Conservation (phyloP, 2,113 vertebrate genomes). For the Corythaeola cristata region DNA sequence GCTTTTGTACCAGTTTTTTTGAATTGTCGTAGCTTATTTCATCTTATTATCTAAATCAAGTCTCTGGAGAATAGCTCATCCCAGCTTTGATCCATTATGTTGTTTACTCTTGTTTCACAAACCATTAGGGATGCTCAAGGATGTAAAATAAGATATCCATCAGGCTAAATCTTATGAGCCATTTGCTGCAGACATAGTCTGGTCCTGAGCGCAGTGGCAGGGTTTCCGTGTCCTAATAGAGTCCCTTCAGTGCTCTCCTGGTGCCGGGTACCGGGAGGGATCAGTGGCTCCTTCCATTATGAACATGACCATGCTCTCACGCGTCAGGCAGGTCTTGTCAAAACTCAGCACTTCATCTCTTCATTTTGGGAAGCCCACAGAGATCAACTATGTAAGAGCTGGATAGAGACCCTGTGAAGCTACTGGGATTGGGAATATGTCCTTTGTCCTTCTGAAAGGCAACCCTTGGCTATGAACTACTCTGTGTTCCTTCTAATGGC, state of each 20-base stretch:
- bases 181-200: neutral
- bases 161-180: neutral
- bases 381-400: fast-evolving
- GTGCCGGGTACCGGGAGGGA: neutral
- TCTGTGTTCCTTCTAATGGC: neutral
- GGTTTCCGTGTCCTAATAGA: neutral
- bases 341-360: neutral
- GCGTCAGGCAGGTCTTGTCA: neutral
- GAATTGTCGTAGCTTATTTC: neutral
- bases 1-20: neutral
- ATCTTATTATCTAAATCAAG: neutral
- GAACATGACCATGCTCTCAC: fast-evolving
- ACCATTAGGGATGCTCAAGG: neutral
- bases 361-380: neutral
- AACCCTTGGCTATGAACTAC: neutral
- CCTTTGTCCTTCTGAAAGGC: neutral
- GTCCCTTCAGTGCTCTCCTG: neutral
- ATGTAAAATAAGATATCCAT: neutral
- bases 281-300: fast-evolving
- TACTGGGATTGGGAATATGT: neutral
- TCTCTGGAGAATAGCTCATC: conserved; percentile 25
- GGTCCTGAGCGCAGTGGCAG: neutral
- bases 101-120: conserved; percentile 50
- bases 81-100: neutral
- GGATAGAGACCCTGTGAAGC: neutral